Evolutionary conservation across 2,113 vertebrate genomes (phyloP).

Genomic region (Calonectris borealis): DNA sequence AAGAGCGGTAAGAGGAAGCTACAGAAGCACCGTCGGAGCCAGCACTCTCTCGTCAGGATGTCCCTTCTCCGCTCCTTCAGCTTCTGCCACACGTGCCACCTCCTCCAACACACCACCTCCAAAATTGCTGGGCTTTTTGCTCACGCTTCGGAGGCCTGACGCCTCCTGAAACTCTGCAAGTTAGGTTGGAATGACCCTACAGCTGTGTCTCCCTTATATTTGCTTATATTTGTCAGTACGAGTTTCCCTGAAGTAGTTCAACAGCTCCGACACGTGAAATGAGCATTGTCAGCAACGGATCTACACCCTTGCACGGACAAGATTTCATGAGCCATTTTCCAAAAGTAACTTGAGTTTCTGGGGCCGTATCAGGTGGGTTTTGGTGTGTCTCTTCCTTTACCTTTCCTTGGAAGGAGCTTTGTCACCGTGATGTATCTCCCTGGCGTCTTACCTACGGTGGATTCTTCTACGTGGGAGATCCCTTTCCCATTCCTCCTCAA

Average conservation of each 20-base stretch:
- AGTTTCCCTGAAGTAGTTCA: background rate
- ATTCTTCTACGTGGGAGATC: background rate
- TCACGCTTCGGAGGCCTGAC: background rate
- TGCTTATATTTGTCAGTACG: background rate
- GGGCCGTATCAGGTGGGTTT: background rate
- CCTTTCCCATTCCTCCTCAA: background rate
- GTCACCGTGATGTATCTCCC: background rate
- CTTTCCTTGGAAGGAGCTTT: background rate
- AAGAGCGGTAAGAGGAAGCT: background rate
- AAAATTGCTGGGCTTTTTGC: background rate
- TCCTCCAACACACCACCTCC: background rate
- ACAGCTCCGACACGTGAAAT: background rate
- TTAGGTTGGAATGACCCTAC: background rate
- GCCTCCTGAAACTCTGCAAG: background rate
- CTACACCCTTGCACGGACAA: background rate
- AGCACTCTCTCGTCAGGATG: accelerated
- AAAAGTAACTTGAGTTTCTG: background rate
- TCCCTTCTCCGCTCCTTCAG: background rate
- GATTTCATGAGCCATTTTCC: background rate
- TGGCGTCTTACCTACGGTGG: background rate
- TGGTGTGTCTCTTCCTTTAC: background rate
- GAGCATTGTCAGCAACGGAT: background rate
- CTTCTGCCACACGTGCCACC: background rate
- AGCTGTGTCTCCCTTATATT: background rate
- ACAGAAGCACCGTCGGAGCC: background rate